Conservation (phyloP, 2,888 invertebrate species). For the Cataglyphis livida region DNA sequence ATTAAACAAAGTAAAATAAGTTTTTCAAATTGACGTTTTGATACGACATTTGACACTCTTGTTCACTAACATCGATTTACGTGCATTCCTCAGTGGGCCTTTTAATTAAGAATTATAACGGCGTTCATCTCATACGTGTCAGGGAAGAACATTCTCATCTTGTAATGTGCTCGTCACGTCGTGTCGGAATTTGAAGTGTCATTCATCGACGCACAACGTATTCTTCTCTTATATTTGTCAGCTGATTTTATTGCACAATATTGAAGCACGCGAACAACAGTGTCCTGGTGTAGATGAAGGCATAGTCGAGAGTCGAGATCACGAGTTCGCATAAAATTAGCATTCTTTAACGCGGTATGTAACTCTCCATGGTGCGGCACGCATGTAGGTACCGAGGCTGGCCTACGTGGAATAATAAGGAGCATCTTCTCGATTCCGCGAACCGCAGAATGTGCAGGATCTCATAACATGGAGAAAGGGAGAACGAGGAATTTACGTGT, state of each 20-base stretch:
- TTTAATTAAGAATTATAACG: slow-evolving; percentile 39
- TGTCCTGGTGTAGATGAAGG: slow-evolving; percentile 57
- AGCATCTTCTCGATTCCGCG: slow-evolving; percentile 62
- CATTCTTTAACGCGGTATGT: slow-evolving; percentile 79
- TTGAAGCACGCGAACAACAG: slow-evolving; percentile 52
- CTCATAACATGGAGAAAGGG: background rate
- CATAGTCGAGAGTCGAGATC: slow-evolving; percentile 42
- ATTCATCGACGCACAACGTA: slow-evolving; percentile 59
- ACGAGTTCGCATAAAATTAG: slow-evolving; percentile 82
- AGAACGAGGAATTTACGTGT: background rate
- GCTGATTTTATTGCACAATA: slow-evolving; percentile 75
- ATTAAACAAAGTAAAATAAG: slow-evolving; percentile 19
- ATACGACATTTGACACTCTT: background rate
- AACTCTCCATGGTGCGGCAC: slow-evolving; percentile 77
- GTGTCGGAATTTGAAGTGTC: slow-evolving; percentile 58
- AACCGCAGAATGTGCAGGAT: slow-evolving; percentile 31
- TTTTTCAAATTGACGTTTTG: background rate
- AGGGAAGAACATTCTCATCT: slow-evolving; percentile 18
- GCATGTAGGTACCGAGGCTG: slow-evolving; percentile 48
- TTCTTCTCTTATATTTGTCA: slow-evolving; percentile 78
- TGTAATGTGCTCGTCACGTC: slow-evolving; percentile 22
- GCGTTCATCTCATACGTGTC: background rate
- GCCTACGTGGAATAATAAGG: slow-evolving; percentile 70
- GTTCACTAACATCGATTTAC: background rate
- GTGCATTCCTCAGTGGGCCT: background rate